Evolutionary conservation across 2,797 vertebrate genomes (phyloP).

Genomic region (Molossus molossus): DNA sequence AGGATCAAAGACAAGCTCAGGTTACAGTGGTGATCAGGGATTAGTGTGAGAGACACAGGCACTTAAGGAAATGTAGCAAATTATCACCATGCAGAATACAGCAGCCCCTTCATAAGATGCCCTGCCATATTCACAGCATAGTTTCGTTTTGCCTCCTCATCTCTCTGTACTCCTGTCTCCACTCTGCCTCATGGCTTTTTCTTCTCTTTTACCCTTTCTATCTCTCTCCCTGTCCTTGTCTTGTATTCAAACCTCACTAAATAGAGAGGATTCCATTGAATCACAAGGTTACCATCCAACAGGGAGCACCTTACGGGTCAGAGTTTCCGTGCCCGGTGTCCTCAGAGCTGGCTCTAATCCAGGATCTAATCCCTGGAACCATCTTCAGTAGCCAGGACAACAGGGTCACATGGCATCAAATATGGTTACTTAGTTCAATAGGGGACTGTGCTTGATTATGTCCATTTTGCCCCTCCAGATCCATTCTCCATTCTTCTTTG

Average conservation of each 20-base stretch:
- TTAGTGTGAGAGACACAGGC: conserved; percentile 35
- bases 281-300: not conserved
- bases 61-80: conserved; percentile 52
- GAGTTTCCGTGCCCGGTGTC: not conserved
- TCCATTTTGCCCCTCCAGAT: not conserved
- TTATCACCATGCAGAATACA: conserved; percentile 48
- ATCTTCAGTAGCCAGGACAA: not conserved
- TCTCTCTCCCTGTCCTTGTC: not conserved
- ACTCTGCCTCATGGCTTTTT: not conserved
- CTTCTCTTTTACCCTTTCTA: not conserved
- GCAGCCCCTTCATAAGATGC: not conserved
- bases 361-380: not conserved
- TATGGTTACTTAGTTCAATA: not conserved
- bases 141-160: conserved; percentile 54
- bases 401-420: not conserved
- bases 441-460: not conserved
- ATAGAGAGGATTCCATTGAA: not conserved
- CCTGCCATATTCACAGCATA: not conserved
- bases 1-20: conserved; percentile 81
- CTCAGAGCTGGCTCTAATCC: not conserved
- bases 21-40: conserved; percentile 64
- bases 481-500: conserved; percentile 16
- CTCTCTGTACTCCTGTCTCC: not conserved
- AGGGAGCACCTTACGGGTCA: not conserved
- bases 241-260: conserved; percentile 5